Percentiles rank a stretch among this genome's conserved stretches.
These are phyloP conservation scores for Sparidentex hasta DNA, from an alignment of 2,797 vertebrate species.

Conservation along the genomic window DNA sequence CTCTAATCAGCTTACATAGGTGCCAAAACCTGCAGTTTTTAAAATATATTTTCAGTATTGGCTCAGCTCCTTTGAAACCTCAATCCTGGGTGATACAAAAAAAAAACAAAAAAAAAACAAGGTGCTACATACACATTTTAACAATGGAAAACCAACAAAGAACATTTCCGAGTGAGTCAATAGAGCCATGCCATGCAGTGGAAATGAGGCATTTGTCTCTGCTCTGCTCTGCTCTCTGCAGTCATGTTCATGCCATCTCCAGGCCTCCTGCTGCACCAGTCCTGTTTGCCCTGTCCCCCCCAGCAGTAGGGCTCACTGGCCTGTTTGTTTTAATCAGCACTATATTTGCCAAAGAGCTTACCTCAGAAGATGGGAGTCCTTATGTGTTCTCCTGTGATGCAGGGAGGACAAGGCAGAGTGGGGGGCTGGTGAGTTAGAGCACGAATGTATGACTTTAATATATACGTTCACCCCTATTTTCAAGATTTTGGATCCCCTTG, in stretches of 20 bases:
- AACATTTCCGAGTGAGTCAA: too few species aligned
- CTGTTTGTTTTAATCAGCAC: slow-evolving; percentile 85
- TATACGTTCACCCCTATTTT: slow-evolving; percentile 27
- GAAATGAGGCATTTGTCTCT: slow-evolving; percentile 34
- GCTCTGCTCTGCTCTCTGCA: slow-evolving; percentile 32
- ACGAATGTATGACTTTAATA: slow-evolving; percentile 17
- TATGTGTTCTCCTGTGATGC: slow-evolving; percentile 71
- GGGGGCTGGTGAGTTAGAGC: neutral
- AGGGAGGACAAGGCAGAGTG: slow-evolving; percentile 56
- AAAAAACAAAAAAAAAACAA: neutral
- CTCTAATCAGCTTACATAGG: too few species aligned
- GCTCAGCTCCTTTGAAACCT: neutral
- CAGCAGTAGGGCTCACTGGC: slow-evolving; percentile 58
- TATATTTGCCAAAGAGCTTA: slow-evolving; percentile 84
- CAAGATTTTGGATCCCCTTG: neutral
- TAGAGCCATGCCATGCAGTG: neutral
- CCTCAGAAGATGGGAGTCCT: slow-evolving; percentile 76
- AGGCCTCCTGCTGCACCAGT: slow-evolving; percentile 67
- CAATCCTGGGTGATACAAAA: neutral
- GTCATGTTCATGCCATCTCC: slow-evolving; percentile 60
- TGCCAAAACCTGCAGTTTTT: too few species aligned
- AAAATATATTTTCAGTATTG: neutral
- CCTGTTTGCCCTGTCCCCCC: slow-evolving; percentile 77
- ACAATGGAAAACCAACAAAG: neutral
- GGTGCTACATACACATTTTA: too few species aligned